A percentile compares a stretch with the other conserved stretches of the same genome.
Evolutionary conservation across 1,140 invertebrate genomes (phyloP).

Genomic region (Orussus abietinus): DNA sequence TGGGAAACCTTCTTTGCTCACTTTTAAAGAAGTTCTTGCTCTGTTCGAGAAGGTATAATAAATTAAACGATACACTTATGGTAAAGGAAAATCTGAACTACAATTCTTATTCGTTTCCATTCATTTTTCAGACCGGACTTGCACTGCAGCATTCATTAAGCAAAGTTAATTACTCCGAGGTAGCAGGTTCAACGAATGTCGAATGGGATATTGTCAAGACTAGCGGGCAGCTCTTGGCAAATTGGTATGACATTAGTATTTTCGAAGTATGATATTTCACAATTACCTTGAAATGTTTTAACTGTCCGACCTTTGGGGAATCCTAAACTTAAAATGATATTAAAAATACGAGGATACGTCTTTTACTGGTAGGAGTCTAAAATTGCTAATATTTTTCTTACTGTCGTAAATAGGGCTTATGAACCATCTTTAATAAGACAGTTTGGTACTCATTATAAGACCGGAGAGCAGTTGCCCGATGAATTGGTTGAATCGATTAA

Average conservation of each 20-base stretch:
- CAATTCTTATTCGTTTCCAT: slow-evolving; percentile 8
- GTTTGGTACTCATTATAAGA: slow-evolving; percentile 72
- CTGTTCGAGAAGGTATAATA: slow-evolving; percentile 71
- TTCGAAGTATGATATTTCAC: not conserved
- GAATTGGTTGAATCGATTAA: slow-evolving; percentile 64
- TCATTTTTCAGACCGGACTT: slow-evolving; percentile 68
- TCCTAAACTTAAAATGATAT: too few relatives aligned
- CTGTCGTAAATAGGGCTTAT: too few relatives aligned
- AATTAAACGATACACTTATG: slow-evolving; percentile 7
- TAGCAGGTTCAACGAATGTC: slow-evolving; percentile 78
- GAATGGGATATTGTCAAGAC: slow-evolving; percentile 89
- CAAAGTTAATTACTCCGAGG: slow-evolving; percentile 74
- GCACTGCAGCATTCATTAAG: slow-evolving; percentile 78
- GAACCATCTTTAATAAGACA: slow-evolving; percentile 65
- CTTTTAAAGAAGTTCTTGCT: slow-evolving; percentile 69
- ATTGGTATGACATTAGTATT: slow-evolving; percentile 58
- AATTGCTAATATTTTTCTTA: slow-evolving; percentile 7
- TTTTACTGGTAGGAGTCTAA: too few relatives aligned
- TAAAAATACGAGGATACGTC: too few relatives aligned
- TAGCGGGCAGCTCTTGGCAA: slow-evolving; percentile 73
- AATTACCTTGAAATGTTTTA: not conserved
- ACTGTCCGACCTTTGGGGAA: too few relatives aligned
- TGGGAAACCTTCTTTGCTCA: slow-evolving; percentile 67
- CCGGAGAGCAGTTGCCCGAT: slow-evolving; percentile 65
- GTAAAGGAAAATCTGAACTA: too few relatives aligned